Evolutionary conservation across 2,888 invertebrate genomes (phyloP), one percentile per base, ranked within the genome.

Genomic region (Phaonia tiefii): DNA sequence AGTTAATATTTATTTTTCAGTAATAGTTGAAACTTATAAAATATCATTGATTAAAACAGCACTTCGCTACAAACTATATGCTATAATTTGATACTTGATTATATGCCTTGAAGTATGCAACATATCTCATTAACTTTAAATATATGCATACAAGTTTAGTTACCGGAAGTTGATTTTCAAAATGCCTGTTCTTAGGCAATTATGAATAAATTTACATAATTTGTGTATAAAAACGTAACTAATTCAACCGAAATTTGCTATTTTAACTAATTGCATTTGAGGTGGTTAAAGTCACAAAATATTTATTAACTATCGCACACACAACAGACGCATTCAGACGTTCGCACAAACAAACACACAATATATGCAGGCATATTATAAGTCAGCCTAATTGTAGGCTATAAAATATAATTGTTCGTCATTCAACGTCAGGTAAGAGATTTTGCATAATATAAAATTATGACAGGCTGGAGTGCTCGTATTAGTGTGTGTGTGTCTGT

Each of bases 391-490:
- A 58, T 31, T 58, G 58, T 37, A 58, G 58, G 37, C 58, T 58
- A 37, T 58, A 58, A 26, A 58, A 58, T n/a, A 31, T 58, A 58
- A 54, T 58, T 58, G 58, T 26, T 58, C 37, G 17, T n/a, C 26
- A 17, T n/a, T 58, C 37, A 58, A 31, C 7, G 37, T 31, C n/a
- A 31, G 31, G 8, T n/a, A 15, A 37, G n/a, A 31, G 37, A 58
- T 58, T 58, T 37, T 58, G 58, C 37, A 37, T 54, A 54, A 37
- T 31, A n/a, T 31, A 58, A 58, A 58, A 22, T 58, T 58, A 58
- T 54, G 54, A 54, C 25, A n/a, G n/a, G n/a, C n/a, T n/a, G n/a
- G n/a, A n/a, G n/a, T n/a, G n/a, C n/a, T n/a, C n/a, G n/a, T n/a
- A n/a, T n/a, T n/a, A n/a, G n/a, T n/a, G n/a, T n/a, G n/a, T n/a